Base-by-base conservation (phyloP, 2,113 vertebrate species). In the Coregonus clupeaformis region DNA sequence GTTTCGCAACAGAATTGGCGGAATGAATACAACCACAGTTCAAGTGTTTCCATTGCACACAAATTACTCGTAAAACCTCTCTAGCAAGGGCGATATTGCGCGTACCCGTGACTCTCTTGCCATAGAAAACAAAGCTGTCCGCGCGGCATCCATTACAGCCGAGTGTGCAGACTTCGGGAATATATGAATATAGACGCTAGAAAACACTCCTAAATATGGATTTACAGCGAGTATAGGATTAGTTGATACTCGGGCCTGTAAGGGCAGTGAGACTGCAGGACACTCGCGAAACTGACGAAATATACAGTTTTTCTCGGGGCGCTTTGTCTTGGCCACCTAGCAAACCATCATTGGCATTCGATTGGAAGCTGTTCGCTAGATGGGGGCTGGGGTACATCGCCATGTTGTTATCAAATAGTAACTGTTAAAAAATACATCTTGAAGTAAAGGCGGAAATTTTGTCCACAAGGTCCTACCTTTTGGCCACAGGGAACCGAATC, bases 91-190 rank as follows among this genome's bases (percentile, higher is more conserved):
- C 82, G 86, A 86, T 60, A 6, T 36, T 75, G 78, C 81, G 75
- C 81, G 91, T 77, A 68, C 91, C 82, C 89, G 90, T 13, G 86
- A 84, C 87, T 80, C 83, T 22, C n/a, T 91, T 82, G 87, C 86
- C 87, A 91, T 90, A 92, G 91, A 93, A 92, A 94, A 93, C 93
- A 94, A 93, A 93, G 93, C 84, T 83, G 77, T 75, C 91, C 90
- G 89, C 86, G 71, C 92, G 91, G 89, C 89, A 91, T 90, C 89
- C 89, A 90, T 91, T 88, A 86, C 80, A 87, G 86, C 86, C 29
- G 76, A 82, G 68, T 86, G 69, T 87, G 89, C 88, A 85, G 85
- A 87, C 82, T 74, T 65, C 81, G 82, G 77, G 85, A 86, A 80
- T 80, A 85, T 78, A 77, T 66, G 79, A 85, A 75, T 84, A 72